Evolutionary conservation across 2,888 invertebrate species (phyloP).

Genomic region (Holacanthella duospinosa): DNA sequence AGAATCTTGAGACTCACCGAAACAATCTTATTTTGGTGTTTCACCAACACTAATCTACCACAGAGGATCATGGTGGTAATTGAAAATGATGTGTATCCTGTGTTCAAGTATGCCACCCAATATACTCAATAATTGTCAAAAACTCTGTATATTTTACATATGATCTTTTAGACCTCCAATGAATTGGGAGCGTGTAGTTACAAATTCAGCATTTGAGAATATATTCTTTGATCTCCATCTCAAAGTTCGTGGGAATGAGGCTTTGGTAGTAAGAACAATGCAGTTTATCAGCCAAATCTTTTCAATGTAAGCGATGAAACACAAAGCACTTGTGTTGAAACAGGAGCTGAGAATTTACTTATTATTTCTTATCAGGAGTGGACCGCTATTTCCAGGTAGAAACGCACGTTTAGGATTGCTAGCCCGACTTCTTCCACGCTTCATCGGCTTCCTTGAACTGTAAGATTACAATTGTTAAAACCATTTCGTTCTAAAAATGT

Average conservation of each 20-base stretch:
- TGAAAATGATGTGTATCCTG: conserved; percentile 18
- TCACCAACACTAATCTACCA: conserved; percentile 31
- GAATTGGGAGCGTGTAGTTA: conserved; percentile 28
- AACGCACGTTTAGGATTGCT: conserved; percentile 50
- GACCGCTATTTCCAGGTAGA: conserved; percentile 47
- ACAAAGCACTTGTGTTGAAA: neutral
- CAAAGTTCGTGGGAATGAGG: conserved; percentile 64
- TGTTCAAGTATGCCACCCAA: neutral
- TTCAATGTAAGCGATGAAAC: conserved; percentile 43
- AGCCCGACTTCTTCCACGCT: conserved; percentile 39
- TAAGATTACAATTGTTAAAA: conserved; percentile 22
- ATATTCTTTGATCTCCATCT: conserved; percentile 50
- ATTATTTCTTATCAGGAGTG: conserved; percentile 38
- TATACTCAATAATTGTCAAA: too few species aligned
- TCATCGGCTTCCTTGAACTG: conserved; percentile 31
- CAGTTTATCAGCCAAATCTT: conserved; percentile 73
- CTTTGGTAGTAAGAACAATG: conserved; percentile 64
- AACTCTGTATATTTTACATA: neutral
- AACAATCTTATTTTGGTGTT: conserved; percentile 34
- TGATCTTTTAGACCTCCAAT: conserved; percentile 30
- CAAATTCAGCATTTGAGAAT: conserved; percentile 29
- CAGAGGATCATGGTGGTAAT: conserved; percentile 33
- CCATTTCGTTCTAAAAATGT: conserved; percentile 1
- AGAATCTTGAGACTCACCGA: conserved; percentile 32
- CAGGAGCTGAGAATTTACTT: neutral